A percentile compares a stretch with the other conserved stretches of the same genome.
phyloP scores from a whole-genome alignment of 1,140 invertebrate species.

The Asbolus verrucosus region DNA sequence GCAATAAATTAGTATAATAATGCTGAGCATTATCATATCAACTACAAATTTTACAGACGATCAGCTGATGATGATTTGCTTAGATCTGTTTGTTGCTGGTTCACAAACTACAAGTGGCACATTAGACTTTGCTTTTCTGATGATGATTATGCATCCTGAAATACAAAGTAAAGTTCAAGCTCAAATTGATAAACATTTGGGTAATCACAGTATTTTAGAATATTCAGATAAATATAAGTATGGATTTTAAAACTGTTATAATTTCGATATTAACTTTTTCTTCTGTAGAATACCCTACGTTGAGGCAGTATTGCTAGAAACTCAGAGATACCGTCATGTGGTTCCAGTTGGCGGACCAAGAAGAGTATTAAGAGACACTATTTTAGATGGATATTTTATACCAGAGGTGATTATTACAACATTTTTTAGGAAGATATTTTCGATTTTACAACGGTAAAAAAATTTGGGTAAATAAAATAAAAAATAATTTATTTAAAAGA shows the following conservation, averaged over 20 bases:
- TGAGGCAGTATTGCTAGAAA: constrained; percentile 73
- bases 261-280: background rate
- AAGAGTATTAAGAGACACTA: constrained; percentile 68
- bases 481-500: no score
- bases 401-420: constrained; percentile 66
- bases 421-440: no score
- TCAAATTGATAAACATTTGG: constrained; percentile 84
- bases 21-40: no score
- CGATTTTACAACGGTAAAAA: no score
- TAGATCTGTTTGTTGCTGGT: constrained; percentile 87
- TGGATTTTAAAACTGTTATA: background rate
- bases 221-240: constrained; percentile 36
- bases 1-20: no score
- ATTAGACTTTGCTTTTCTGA: constrained; percentile 81
- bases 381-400: constrained; percentile 72
- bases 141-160: constrained; percentile 81
- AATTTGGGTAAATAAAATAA: no score
- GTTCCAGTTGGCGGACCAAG: constrained; percentile 75
- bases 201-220: constrained; percentile 66
- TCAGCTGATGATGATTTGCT: constrained; percentile 79
- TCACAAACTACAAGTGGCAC: constrained; percentile 86
- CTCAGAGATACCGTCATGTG: constrained; percentile 67
- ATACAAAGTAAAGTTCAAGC: constrained; percentile 82
- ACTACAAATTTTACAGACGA: constrained; percentile 74
- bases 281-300: constrained; percentile 70